Base-by-base conservation (phyloP, 2,888 invertebrate species). In the Tromatobia lineatoria region DNA sequence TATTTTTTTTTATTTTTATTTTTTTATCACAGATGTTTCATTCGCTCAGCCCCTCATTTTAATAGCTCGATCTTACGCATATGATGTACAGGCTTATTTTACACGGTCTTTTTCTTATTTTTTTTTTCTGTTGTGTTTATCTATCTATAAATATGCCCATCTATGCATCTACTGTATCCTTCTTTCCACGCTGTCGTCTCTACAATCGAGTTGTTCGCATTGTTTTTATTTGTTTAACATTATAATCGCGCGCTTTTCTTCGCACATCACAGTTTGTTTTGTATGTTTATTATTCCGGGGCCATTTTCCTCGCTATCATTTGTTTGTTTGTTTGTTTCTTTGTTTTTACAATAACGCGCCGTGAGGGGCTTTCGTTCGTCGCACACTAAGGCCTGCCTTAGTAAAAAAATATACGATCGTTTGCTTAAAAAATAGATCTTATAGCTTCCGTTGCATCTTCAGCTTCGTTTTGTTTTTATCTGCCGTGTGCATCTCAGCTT, bases 21-120 rank as follows among this genome's bases (percentile, higher is more conserved):
- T 59, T 52, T 88, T 88, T 94, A 94, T 94, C 94, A 94, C 94
- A 94, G 94, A 94, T 94, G 94, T 94, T 94, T 94, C 91, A 93
- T 93, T 93, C 93, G 92, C 92, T 90, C 90, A 91, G 91, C 89
- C 91, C 89, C 76, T 69, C 74, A 38, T 38, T 38, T 10, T n/a
- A 10, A 61, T 80, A 82, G 67, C 77, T 83, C 69, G 85, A 83
- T 77, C 54, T 61, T 42, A 78, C 79, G 76, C 80, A 74, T 78
- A 80, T 74, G 47, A 69, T 78, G 69, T 76, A 82, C 74, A 71
- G 50, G 80, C 57, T 83, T 77, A 77, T 71, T 73, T n/a, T 78
- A 74, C 74, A 15, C 29, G 15, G 13, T 57, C 18, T 57, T 73
- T 69, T 80, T 47, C 61, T 38, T 8, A 38, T 38, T 38, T 38